Evolutionary conservation across 2,888 invertebrate genomes (phyloP), one percentile per base, ranked within the genome.

Genomic region (Lithodes maja): DNA sequence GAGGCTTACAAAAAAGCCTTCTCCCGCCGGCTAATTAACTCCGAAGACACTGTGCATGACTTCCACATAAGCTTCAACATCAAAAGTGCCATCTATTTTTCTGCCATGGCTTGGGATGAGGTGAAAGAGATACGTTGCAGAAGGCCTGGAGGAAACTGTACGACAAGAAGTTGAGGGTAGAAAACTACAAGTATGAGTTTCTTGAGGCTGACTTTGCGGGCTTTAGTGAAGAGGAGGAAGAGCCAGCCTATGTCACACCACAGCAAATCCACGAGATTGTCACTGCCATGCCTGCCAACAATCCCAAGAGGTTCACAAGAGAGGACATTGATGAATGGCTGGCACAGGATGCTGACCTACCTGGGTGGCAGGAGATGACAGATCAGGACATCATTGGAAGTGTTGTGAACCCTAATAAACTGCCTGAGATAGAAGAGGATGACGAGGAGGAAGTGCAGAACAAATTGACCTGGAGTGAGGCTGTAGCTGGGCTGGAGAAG

Each of bases 391-490:
- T 61, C 5, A 61, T 61, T 61, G 61, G 61, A 61, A 61, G 61
- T 61, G 61, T 12, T 7, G 5, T 61, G 61, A 61, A 61, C 61
- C 61, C 61, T 7, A 12, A 12, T 61, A 61, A 61, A 5, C 61
- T 7, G 61, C 61, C 61, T 7, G 61, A 61, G 61, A 33, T 33
- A 33, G 33, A 33, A 33, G 33, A 33, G 33, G 33, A 33, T 33
- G 33, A 33, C 33, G 61, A 61, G 61, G 61, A 61, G 50, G 53
- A 78, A 52, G 53, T 50, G 78, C 50, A 78, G 50, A 5, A 50
- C 1, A 78, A 52, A 74, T n/a, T 74, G 1, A 74, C 74, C n/a
- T 74, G 74, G 74, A 74, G 74, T 74, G 74, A 74, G 7, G 74
- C 74, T 7, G 17, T 74, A 17, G n/a, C 9, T 9, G 7, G 33